Conservation (phyloP, 2,888 invertebrate species). For the Hirtodrosophila confusa region DNA sequence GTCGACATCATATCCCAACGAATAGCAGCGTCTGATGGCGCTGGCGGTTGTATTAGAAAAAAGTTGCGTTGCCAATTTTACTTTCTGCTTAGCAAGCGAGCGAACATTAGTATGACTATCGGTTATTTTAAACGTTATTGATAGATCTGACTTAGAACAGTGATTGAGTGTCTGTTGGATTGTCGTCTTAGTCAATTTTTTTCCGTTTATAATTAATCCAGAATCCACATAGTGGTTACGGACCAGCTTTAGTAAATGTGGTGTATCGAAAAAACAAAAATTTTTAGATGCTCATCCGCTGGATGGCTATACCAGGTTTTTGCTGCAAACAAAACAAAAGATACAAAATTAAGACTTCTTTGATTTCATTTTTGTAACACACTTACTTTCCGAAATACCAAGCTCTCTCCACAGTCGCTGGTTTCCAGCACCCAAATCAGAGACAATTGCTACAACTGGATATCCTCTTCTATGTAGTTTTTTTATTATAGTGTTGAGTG, state of each 20-base stretch:
- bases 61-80: slow-evolving; percentile 4
- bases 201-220: slow-evolving; percentile 9
- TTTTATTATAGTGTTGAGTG: not conserved
- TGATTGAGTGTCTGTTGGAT: slow-evolving; percentile 17
- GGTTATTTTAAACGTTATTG: slow-evolving; percentile 16
- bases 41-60: slow-evolving; percentile 16
- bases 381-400: slow-evolving; percentile 26
- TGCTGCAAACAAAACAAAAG: slow-evolving; percentile 2
- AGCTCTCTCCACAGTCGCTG: slow-evolving; percentile 20
- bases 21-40: slow-evolving; percentile 19
- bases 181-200: slow-evolving; percentile 18
- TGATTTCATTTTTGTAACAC: not conserved
- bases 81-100: slow-evolving; percentile 15
- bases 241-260: slow-evolving; percentile 11
- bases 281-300: slow-evolving; percentile 12
- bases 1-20: slow-evolving; percentile 12
- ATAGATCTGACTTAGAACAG: slow-evolving; percentile 14
- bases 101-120: slow-evolving; percentile 18
- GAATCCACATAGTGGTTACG: slow-evolving; percentile 17
- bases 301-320: slow-evolving; percentile 30
- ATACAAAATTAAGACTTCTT: not conserved
- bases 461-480: slow-evolving; percentile 9
- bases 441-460: slow-evolving; percentile 14
- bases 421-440: slow-evolving; percentile 10
- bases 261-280: slow-evolving; percentile 18